Base-by-base conservation (phyloP, 64 coral and sea anemone species). In the Montipora sp. region DNA sequence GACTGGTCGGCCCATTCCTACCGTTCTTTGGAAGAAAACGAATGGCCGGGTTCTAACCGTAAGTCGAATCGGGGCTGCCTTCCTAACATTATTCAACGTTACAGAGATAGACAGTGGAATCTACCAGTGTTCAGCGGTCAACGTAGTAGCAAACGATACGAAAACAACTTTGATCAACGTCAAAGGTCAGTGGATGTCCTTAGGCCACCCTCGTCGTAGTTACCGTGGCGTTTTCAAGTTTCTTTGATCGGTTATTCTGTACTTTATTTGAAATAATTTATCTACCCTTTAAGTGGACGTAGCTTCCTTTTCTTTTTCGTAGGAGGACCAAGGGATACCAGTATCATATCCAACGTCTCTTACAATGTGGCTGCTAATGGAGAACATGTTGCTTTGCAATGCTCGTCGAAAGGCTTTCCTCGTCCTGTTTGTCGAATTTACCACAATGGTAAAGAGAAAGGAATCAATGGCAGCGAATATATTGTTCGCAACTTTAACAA, bases 291-390 rank as follows among this genome's bases (percentile, higher is more conserved):
- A 5, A 13, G 48, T 3, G 18, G 77, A 78, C 2, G 3, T 4
- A 50, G 13, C 3, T 78, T 78, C 18, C 71, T 0, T 73, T 73
- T 73, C 23, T 48, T 36, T 75, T 75, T 0, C 77, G 11, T 44
- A 96, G 95, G 90, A 55, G 43, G 71, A 1, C 87, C 95, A 7
- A 88, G 15, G 57, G 59, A 91, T 18, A 96, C 92, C 14, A 7
- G 15, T 11, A 36, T 88, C 5, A 47, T 1, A 8, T 84, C 80
- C 4, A 90, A 94, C 55, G 82, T 48, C 60, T 86, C 95, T 57
- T 78, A 80, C 50, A 93, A 93, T 59, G 77, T 81, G 43, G 95
- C 92, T 9, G 50, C 47, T 15, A 36, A 44, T 16, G 88, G 88
- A 21, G 82, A 94, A 55, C 4, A 21, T 69, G 88, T 96, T 2